A percentile compares a stretch with the other conserved stretches of the same genome.
Evolutionary conservation across 2,797 vertebrate genomes (phyloP).

Genomic region (Thaleichthys pacificus): DNA sequence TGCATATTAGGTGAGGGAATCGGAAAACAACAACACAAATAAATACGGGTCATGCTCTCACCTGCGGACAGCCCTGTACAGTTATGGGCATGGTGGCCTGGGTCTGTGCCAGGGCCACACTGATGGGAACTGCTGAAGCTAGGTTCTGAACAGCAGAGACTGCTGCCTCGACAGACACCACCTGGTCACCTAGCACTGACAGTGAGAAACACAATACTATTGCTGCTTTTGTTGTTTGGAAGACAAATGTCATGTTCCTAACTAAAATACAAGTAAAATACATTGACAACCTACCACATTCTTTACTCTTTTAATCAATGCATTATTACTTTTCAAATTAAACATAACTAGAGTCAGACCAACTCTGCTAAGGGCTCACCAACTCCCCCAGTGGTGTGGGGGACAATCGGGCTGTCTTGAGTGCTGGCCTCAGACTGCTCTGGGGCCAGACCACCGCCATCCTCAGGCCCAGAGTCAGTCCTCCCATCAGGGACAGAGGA

Average conservation of each 20-base stretch:
- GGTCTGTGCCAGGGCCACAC: constrained; percentile 70
- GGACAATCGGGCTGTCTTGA: constrained; percentile 42
- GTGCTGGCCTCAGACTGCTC: constrained; percentile 51
- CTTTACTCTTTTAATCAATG: neutral
- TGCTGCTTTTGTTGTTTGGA: constrained; percentile 11
- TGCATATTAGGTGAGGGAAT: neutral
- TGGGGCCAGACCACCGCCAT: constrained; percentile 38
- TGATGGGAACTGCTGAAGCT: constrained; percentile 67
- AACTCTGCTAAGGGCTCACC: constrained; percentile 53
- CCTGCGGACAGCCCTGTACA: constrained; percentile 88
- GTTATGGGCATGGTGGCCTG: constrained; percentile 80
- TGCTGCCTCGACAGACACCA: constrained; percentile 65
- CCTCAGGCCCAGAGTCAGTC: constrained; percentile 56
- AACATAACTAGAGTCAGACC: neutral
- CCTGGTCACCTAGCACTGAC: constrained; percentile 68
- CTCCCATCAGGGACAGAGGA: constrained; percentile 59
- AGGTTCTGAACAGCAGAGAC: constrained; percentile 65
- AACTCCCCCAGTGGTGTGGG: constrained; percentile 48
- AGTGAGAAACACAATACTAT: constrained; percentile 28
- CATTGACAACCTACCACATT: neutral
- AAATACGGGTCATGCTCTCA: constrained; percentile 40
- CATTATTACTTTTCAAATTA: neutral
- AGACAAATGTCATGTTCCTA: neutral
- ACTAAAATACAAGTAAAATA: neutral
- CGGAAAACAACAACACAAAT: neutral